Evolutionary conservation across 2,888 invertebrate genomes (phyloP).

Genomic region (Epistrophella euchroma): DNA sequence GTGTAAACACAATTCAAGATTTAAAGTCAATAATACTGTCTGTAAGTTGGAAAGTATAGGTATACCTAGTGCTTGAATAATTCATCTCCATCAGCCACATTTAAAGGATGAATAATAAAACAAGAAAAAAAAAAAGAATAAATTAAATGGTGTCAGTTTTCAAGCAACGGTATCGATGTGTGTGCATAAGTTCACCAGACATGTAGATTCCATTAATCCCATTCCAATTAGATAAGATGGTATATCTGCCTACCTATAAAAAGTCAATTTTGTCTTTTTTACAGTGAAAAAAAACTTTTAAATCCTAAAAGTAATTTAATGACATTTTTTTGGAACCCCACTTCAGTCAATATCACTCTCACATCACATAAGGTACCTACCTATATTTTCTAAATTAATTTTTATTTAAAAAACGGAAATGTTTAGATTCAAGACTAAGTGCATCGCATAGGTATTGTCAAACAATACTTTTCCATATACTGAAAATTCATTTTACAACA

Average conservation of each 20-base stretch:
- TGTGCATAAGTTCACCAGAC: conserved; percentile 11
- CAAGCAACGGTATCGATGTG: background rate
- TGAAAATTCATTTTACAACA: background rate
- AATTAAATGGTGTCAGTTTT: conserved; percentile 25
- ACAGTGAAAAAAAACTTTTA: background rate
- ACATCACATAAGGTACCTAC: no score
- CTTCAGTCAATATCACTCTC: background rate
- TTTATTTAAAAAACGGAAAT: background rate
- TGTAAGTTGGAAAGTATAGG: background rate
- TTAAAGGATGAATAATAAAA: background rate
- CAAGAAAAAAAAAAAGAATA: background rate
- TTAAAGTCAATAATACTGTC: conserved; percentile 24
- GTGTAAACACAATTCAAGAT: conserved; percentile 8
- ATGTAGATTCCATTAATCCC: conserved; percentile 21
- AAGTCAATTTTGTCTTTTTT: background rate
- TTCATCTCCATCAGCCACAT: conserved; percentile 16
- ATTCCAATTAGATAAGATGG: background rate
- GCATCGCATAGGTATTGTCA: background rate
- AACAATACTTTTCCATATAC: background rate
- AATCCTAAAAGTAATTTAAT: background rate
- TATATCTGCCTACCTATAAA: no score
- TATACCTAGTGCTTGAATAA: background rate
- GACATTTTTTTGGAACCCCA: background rate
- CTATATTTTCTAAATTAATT: background rate
- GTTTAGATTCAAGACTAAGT: background rate